These are phyloP conservation scores for Lepus europaeus DNA, from an alignment of 2,113 vertebrate species.

Conservation along the genomic window DNA sequence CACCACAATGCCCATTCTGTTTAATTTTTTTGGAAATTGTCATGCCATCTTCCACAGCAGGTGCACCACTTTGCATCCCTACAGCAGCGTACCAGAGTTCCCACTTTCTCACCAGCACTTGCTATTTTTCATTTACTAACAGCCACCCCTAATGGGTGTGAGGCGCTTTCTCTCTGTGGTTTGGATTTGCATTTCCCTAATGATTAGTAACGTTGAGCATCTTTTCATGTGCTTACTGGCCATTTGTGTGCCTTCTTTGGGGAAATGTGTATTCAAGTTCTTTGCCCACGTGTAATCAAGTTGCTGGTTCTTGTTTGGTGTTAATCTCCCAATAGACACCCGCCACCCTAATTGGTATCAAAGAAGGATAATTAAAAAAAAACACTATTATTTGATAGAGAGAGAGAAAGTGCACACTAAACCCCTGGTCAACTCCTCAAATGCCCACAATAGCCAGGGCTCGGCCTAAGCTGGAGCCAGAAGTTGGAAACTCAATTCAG, in stretches of 20 bases:
- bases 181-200: background rate
- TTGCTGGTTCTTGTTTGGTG: constrained; percentile 6
- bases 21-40: background rate
- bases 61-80: background rate
- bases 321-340: background rate
- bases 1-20: background rate
- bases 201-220: background rate
- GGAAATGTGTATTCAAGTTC: background rate
- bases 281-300: background rate
- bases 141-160: background rate
- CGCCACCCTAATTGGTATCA: background rate
- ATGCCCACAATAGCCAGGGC: too few species aligned
- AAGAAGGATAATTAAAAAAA: background rate
- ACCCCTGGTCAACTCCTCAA: too few species aligned
- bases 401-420: too few species aligned
- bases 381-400: too few species aligned
- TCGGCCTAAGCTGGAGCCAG: too few species aligned
- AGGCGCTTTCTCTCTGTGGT: background rate
- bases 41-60: background rate
- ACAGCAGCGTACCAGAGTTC: background rate
- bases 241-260: background rate
- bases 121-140: background rate
- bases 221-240: background rate
- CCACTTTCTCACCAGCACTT: background rate
- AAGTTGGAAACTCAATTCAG: too few species aligned